These are phyloP conservation scores for Theretra japonica DNA, from an alignment of 2,888 invertebrate genomes.

Conservation along the genomic window DNA sequence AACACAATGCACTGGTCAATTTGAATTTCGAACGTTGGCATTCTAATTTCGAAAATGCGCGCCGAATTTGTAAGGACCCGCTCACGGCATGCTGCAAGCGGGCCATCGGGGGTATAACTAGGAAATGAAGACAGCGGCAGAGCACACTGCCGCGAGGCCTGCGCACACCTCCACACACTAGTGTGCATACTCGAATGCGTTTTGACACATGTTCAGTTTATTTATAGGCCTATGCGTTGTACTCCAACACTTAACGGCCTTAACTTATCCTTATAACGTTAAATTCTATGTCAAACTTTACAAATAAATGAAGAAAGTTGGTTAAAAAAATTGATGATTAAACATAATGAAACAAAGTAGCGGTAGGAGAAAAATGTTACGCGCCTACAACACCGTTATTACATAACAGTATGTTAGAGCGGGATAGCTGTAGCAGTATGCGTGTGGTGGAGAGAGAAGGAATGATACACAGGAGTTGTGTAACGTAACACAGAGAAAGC, in stretches of 20 bases:
- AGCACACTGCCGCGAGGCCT: conserved; percentile 59
- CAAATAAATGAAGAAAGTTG: not conserved
- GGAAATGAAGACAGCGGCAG: conserved; percentile 75
- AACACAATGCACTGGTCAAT: conserved; percentile 43
- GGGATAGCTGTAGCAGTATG: conserved; percentile 53
- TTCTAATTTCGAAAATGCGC: conserved; percentile 63
- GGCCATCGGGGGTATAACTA: conserved; percentile 81
- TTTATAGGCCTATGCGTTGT: conserved; percentile 66
- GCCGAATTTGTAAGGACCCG: conserved; percentile 78
- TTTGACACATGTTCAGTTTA: conserved; percentile 73
- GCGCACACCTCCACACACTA: conserved; percentile 44
- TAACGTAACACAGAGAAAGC: conserved; percentile 83
- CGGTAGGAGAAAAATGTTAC: conserved; percentile 80
- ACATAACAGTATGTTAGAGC: conserved; percentile 75
- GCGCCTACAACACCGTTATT: conserved; percentile 82
- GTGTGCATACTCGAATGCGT: conserved; percentile 66
- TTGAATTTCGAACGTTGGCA: conserved; percentile 31
- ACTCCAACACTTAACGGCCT: conserved; percentile 14
- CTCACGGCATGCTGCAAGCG: conserved; percentile 80
- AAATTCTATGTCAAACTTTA: conserved; percentile 45
- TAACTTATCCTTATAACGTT: conserved; percentile 14
- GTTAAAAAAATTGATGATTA: not conserved
- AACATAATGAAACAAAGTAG: conserved; percentile 59
- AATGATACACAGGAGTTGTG: conserved; percentile 67
- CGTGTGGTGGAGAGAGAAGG: conserved; percentile 64